These are phyloP conservation scores for Salvelinus fontinalis DNA, from an alignment of 2,113 vertebrate genomes.

Conservation along the genomic window DNA sequence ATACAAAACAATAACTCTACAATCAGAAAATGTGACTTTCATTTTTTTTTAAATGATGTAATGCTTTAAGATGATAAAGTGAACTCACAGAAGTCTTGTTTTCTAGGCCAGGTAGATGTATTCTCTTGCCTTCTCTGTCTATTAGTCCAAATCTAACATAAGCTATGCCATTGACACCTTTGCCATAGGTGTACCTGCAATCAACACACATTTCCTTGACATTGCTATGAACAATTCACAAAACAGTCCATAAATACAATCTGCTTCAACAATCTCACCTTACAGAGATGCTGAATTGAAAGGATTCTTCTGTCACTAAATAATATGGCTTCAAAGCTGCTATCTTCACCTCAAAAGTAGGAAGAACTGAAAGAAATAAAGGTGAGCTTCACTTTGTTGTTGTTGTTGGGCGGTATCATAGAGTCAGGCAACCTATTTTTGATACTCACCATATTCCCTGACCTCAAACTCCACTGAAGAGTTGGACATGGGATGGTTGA, in stretches of 20 bases:
- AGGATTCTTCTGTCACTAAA: constrained; percentile 51
- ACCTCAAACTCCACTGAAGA: constrained; percentile 71
- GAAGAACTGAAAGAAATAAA: constrained; percentile 61
- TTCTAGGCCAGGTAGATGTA: constrained; percentile 65
- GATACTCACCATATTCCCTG: constrained; percentile 65
- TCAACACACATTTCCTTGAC: constrained; percentile 9
- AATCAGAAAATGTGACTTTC: too few species aligned
- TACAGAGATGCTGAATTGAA: constrained; percentile 63
- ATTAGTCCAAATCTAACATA: constrained; percentile 71
- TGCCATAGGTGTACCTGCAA: constrained; percentile 70
- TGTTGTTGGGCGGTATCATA: background rate
- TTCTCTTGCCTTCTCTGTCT: constrained; percentile 52
- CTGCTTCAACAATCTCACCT: constrained; percentile 51
- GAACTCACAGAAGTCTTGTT: constrained; percentile 65
- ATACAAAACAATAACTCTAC: background rate
- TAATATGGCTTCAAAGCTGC: constrained; percentile 57
- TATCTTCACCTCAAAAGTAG: constrained; percentile 73
- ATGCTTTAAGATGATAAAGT: background rate
- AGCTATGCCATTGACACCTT: constrained; percentile 63
- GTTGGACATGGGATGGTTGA: constrained; percentile 53
- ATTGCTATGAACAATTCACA: background rate
- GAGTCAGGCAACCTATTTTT: background rate
- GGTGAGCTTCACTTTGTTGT: background rate
- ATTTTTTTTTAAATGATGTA: background rate
- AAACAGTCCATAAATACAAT: too few species aligned